Percentiles rank a stretch among this genome's conserved stretches.
These are phyloP conservation scores for Caradrina kadenii DNA, from an alignment of 2,888 invertebrate genomes.

Conservation along the genomic window DNA sequence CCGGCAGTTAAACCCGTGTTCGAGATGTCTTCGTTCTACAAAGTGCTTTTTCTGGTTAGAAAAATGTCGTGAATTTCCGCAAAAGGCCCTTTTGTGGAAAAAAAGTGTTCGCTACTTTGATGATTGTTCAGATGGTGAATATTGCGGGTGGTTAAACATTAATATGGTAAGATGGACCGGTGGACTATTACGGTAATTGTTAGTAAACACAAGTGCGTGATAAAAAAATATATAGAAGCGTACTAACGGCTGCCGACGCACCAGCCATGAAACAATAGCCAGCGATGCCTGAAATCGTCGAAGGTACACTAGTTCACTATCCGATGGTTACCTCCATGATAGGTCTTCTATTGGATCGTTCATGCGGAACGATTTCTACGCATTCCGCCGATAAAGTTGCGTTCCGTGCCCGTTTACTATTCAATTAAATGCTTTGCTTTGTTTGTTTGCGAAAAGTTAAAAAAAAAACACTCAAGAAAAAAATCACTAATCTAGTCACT, in stretches of 20 bases:
- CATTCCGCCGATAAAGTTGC: slow-evolving; percentile 74
- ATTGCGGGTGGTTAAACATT: slow-evolving; percentile 49
- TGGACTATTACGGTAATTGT: slow-evolving; percentile 70
- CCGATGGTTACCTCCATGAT: slow-evolving; percentile 78
- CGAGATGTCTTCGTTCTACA: slow-evolving; percentile 72
- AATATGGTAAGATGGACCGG: slow-evolving; percentile 59
- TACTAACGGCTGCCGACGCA: slow-evolving; percentile 75
- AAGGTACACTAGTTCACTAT: slow-evolving; percentile 74
- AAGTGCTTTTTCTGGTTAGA: slow-evolving; percentile 80
- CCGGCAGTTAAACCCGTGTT: slow-evolving; percentile 75
- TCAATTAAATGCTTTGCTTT: slow-evolving; percentile 51
- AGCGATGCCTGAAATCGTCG: slow-evolving; percentile 82
- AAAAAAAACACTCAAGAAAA: slow-evolving; percentile 54
- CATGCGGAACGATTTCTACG: slow-evolving; percentile 83
- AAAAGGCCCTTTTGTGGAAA: slow-evolving; percentile 43
- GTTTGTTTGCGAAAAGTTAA: slow-evolving; percentile 52
- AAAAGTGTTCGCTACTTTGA: slow-evolving; percentile 55
- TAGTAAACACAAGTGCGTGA: slow-evolving; percentile 63
- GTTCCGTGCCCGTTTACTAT: slow-evolving; percentile 56
- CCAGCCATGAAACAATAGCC: slow-evolving; percentile 80
- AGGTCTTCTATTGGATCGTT: slow-evolving; percentile 75
- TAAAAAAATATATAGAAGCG: slow-evolving; percentile 52
- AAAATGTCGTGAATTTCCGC: slow-evolving; percentile 61
- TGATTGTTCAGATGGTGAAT: slow-evolving; percentile 27
- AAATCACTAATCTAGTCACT: slow-evolving; percentile 54